Evolutionary conservation across 2,113 vertebrate genomes (phyloP).

Genomic region (Dryoscopus gambensis): DNA sequence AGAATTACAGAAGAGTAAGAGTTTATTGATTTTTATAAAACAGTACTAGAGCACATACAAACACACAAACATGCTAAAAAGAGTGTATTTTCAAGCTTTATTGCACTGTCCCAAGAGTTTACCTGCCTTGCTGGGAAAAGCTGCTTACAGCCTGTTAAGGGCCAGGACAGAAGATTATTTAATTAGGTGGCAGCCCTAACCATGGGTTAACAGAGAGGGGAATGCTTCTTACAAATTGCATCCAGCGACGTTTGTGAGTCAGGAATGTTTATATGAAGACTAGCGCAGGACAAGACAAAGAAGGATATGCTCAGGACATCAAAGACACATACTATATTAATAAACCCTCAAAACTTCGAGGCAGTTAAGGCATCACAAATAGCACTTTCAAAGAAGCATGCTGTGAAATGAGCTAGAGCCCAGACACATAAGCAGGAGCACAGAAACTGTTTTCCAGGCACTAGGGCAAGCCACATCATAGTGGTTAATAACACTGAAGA

Average conservation of each 20-base stretch:
- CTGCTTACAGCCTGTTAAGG: slow-evolving; percentile 41
- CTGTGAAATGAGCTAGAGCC: not conserved
- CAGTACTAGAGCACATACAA: not conserved
- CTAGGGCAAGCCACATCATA: not conserved
- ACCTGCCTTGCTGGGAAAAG: slow-evolving; percentile 46
- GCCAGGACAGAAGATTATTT: slow-evolving; percentile 51
- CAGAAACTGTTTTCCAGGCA: not conserved
- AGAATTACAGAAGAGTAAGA: not conserved
- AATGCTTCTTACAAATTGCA: not conserved
- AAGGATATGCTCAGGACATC: not conserved
- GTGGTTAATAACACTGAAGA: not conserved
- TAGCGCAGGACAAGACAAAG: not conserved
- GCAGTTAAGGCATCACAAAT: not conserved
- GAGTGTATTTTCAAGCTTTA: not conserved
- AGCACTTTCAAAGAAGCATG: not conserved
- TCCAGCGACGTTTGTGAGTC: not conserved
- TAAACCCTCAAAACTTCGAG: not conserved
- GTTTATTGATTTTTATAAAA: not conserved
- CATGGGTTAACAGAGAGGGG: not conserved
- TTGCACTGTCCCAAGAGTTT: not conserved
- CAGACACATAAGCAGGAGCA: not conserved
- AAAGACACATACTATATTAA: not conserved
- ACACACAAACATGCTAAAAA: not conserved
- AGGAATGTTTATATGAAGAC: not conserved
- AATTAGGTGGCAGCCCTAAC: slow-evolving; percentile 10